Evolutionary conservation across 2,888 invertebrate species (phyloP), one percentile per base, ranked within the genome.

Genomic region (Spialia ferax): DNA sequence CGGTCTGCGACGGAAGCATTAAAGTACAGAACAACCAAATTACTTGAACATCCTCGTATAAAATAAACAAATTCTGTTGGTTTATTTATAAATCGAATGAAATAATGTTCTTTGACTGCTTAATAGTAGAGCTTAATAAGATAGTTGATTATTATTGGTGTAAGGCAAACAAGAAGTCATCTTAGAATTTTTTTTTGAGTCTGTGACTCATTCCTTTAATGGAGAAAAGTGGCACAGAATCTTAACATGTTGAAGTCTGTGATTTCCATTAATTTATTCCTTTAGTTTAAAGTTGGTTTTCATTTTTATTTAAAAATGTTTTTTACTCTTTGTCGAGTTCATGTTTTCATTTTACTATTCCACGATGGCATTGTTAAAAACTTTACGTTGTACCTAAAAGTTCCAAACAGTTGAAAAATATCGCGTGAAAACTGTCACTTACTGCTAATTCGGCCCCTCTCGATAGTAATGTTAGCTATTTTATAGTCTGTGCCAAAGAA

Each of bases 1-100:
- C 70, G 71, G 73, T 74, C 73, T 72, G 15, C 77, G 80, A 76
- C 80, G 82, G 77, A 69, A 66, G 59, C 55, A 69, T 69, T 70
- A 57, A 68, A 66, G 68, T 65, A 63, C 55, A 32, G 63, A 63
- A 55, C 48, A 66, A 61, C 56, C 65, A 42, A 70, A 69, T 70
- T 71, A 67, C 50, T 62, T 65, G 61, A 68, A 68, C 66, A 70
- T 70, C 59, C 54, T 63, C 56, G 63, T 69, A 55, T 35, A 10
- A 67, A 59, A 62, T 50, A 48, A 48, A 35, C 23, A 59, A 45
- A 42, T 18, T 57, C 20, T 45, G 13, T 59, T n/a, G n/a, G 26
- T 26, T 26, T 5, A 26, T 26, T 5, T 5, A 26, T 5, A 26
- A 26, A 26, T 26, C 6, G 6, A 5, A 26, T 5, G 26, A 26